Conservation (phyloP, 2,113 vertebrate genomes). For the Equus quagga region DNA sequence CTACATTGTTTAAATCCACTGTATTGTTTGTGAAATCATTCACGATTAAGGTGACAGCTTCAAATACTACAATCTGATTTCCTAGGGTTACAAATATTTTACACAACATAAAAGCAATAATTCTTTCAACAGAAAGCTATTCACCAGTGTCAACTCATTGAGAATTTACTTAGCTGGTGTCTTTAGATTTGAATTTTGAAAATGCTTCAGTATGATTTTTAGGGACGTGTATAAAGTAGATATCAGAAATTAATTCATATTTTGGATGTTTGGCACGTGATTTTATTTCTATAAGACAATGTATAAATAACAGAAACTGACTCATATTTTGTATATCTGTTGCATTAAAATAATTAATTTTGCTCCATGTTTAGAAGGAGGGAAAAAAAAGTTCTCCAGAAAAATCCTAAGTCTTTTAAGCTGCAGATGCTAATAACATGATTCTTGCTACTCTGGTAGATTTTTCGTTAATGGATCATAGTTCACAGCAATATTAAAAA, state of each 20-base stretch:
- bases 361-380: not conserved
- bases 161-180: not conserved
- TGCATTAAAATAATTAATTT: constrained; percentile 13
- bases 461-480: not conserved
- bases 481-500: not conserved
- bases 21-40: constrained; percentile 54
- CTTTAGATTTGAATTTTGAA: constrained; percentile 27
- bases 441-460: constrained; percentile 21
- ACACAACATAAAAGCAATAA: not conserved
- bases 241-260: not conserved
- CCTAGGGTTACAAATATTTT: constrained; percentile 41
- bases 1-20: constrained; percentile 45
- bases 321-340: not conserved
- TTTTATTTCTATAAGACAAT: not conserved
- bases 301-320: not conserved
- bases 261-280: not conserved
- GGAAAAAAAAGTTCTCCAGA: not conserved
- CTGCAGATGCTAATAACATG: not conserved
- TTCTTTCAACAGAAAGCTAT: not conserved
- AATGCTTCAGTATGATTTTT: not conserved
- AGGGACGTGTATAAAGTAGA: not conserved
- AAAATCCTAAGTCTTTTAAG: constrained; percentile 4
- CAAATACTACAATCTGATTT: constrained; percentile 31
- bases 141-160: not conserved
- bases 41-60: constrained; percentile 41